Conservation (phyloP, 2,113 vertebrate species). For the Lepisosteus oculatus region DNA sequence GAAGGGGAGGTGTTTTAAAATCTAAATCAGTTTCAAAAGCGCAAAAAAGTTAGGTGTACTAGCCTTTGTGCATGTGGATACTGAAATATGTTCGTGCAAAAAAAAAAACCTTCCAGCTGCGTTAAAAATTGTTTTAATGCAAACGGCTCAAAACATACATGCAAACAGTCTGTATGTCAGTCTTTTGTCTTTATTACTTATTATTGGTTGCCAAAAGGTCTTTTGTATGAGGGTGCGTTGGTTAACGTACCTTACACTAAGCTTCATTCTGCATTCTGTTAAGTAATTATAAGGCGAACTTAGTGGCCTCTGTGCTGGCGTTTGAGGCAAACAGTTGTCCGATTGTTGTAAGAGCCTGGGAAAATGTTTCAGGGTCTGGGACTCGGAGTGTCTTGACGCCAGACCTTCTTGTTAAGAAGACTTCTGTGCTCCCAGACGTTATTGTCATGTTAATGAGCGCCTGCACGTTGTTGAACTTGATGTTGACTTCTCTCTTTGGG, state of each 20-base stretch:
- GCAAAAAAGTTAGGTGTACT: too few relatives aligned
- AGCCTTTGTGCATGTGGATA: too few relatives aligned
- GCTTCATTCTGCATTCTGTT: constrained; percentile 35
- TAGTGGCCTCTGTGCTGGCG: constrained; percentile 64
- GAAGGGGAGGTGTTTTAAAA: too few relatives aligned
- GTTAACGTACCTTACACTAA: constrained; percentile 36
- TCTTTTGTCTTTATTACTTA: too few relatives aligned
- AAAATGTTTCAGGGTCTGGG: constrained; percentile 72
- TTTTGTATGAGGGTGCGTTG: constrained; percentile 25
- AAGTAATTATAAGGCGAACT: constrained; percentile 61
- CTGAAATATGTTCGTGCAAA: too few relatives aligned
- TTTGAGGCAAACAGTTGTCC: constrained; percentile 79
- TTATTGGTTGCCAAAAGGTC: too few relatives aligned
- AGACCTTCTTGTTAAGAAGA: constrained; percentile 73
- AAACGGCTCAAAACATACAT: too few relatives aligned
- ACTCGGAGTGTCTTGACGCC: constrained; percentile 72
- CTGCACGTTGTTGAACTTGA: constrained; percentile 90
- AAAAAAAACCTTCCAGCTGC: too few relatives aligned
- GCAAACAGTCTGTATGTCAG: too few relatives aligned
- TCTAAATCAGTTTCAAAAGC: too few relatives aligned
- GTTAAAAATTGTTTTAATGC: too few relatives aligned
- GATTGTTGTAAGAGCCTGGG: constrained; percentile 82
- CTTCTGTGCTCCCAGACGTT: constrained; percentile 75
- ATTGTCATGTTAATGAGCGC: constrained; percentile 83
- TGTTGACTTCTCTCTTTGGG: constrained; percentile 79